Percentiles rank a stretch among this genome's conserved stretches.
phyloP scores from a whole-genome alignment of 2,888 invertebrate genomes.

The Melinaea marsaeus region DNA sequence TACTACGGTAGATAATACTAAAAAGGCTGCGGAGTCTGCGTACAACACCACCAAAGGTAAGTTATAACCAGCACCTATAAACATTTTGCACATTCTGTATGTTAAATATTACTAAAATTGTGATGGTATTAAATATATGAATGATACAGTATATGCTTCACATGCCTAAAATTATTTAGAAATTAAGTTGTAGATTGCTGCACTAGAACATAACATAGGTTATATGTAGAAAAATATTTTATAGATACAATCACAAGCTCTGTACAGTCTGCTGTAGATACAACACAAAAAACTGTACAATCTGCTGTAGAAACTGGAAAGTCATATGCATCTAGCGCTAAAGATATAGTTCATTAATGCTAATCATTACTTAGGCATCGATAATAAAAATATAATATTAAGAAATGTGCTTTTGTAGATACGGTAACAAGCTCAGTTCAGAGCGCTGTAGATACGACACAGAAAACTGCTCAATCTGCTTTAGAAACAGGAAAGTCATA shows the following conservation, averaged over 20 bases:
- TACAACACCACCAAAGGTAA: constrained; percentile 66
- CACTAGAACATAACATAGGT: no score
- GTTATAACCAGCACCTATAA: constrained; percentile 29
- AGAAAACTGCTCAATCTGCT: constrained; percentile 47
- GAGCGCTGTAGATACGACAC: constrained; percentile 39
- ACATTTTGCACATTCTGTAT: constrained; percentile 3
- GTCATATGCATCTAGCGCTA: constrained; percentile 40
- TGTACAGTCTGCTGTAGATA: constrained; percentile 47
- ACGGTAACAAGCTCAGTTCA: constrained; percentile 33
- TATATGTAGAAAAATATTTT: no score
- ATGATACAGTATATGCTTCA: constrained; percentile 1
- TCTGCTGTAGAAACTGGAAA: constrained; percentile 36
- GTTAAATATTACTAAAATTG: neutral
- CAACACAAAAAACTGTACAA: constrained; percentile 46
- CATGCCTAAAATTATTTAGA: no score
- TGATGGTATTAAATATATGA: no score
- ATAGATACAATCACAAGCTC: constrained; percentile 53
- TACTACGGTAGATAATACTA: constrained; percentile 65
- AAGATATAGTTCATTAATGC: constrained; percentile 37
- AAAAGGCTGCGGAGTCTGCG: constrained; percentile 70
- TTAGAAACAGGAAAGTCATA: constrained; percentile 37
- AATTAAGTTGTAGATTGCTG: no score
- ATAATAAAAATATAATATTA: constrained; percentile 15
- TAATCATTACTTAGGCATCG: neutral
- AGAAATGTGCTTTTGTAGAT: constrained; percentile 36